phyloP scores from a whole-genome alignment of 2,797 vertebrate genomes.

The Rhodeus uyekii region DNA sequence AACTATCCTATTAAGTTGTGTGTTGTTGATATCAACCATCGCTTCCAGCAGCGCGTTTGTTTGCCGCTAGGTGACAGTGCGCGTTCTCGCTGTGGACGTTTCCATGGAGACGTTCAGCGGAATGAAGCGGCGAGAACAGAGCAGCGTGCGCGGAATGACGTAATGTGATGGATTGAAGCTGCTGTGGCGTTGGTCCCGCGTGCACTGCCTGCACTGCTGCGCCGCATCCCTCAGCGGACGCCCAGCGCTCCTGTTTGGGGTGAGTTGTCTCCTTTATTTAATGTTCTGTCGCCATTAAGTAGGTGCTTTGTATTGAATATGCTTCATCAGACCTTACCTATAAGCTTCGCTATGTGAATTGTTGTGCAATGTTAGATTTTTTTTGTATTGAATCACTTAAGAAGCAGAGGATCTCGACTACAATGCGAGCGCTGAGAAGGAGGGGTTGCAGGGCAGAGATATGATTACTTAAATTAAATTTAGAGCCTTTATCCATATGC shows the following conservation, averaged over 20 bases:
- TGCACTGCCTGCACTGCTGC: conserved; percentile 48
- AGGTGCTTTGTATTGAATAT: background rate
- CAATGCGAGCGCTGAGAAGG: conserved; percentile 17
- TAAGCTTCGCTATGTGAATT: background rate
- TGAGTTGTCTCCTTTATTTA: conserved; percentile 28
- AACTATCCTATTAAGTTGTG: background rate
- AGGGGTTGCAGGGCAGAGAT: conserved; percentile 2
- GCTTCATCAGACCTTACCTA: background rate
- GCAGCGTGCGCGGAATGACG: conserved; percentile 69
- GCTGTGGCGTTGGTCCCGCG: conserved; percentile 54
- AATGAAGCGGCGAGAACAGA: conserved; percentile 66
- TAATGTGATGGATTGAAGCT: conserved; percentile 67
- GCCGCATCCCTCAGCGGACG: conserved; percentile 53
- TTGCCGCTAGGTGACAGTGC: conserved; percentile 63
- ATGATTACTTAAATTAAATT: background rate
- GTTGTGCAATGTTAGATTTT: background rate
- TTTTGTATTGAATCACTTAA: background rate
- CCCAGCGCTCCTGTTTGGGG: conserved; percentile 6
- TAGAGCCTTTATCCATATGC: background rate
- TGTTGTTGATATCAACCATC: background rate
- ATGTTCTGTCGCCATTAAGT: conserved; percentile 13
- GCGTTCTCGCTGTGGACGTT: conserved; percentile 56
- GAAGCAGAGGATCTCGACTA: conserved; percentile 3
- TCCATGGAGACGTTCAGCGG: conserved; percentile 78
- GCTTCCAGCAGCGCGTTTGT: background rate